These are phyloP conservation scores for Vanessa atalanta DNA, from an alignment of 1,140 invertebrate species.

Conservation along the genomic window DNA sequence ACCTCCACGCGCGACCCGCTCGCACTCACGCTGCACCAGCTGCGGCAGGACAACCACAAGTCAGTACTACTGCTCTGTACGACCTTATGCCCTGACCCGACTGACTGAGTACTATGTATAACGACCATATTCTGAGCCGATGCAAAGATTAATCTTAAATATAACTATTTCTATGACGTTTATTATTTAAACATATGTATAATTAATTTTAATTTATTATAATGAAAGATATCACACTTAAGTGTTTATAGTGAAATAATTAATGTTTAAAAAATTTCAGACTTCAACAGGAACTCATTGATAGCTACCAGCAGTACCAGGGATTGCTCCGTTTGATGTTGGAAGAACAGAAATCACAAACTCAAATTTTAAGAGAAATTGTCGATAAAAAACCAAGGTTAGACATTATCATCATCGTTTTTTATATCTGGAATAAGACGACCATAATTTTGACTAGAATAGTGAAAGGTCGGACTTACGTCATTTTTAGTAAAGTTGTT, in stretches of 20 bases:
- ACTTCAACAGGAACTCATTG: constrained; percentile 83
- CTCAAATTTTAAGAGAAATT: constrained; percentile 63
- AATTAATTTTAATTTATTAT: no score
- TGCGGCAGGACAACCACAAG: constrained; percentile 69
- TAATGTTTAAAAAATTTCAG: constrained; percentile 46
- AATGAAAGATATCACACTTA: no score
- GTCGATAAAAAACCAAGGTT: constrained; percentile 62
- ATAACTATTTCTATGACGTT: no score
- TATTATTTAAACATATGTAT: no score
- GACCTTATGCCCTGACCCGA: no score
- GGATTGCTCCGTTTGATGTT: constrained; percentile 85
- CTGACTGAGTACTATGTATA: no score
- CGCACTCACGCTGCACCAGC: constrained; percentile 52
- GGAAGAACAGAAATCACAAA: constrained; percentile 84
- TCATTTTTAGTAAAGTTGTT: background rate
- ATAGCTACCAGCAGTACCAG: constrained; percentile 87
- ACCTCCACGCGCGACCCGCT: constrained; percentile 64
- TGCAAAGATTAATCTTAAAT: no score
- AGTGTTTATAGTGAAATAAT: background rate
- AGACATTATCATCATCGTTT: constrained; percentile 14
- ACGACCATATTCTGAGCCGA: no score
- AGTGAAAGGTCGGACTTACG: no score
- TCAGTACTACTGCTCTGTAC: no score
- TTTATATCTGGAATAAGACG: background rate
- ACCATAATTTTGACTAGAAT: background rate